These are phyloP conservation scores for Adelosebastes latens DNA, from an alignment of 2,797 vertebrate genomes.

Conservation along the genomic window DNA sequence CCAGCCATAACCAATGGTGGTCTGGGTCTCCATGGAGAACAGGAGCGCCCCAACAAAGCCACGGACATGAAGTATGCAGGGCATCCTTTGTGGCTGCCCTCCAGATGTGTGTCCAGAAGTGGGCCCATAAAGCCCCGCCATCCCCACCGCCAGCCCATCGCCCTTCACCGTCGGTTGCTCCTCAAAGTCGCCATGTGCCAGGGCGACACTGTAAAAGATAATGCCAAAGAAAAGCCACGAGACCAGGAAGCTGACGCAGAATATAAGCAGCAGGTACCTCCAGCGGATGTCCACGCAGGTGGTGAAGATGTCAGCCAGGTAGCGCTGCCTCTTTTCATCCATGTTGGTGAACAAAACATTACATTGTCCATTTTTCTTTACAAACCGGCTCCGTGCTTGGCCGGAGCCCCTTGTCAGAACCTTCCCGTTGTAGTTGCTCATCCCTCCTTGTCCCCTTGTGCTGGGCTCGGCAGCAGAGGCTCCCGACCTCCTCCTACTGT, in stretches of 20 bases:
- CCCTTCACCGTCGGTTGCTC: conserved; percentile 38
- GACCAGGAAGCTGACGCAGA: conserved; percentile 89
- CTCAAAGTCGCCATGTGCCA: conserved; percentile 93
- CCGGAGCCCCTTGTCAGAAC: conserved; percentile 79
- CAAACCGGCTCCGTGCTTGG: conserved; percentile 92
- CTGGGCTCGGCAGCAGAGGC: conserved; percentile 29
- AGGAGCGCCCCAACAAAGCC: conserved; percentile 94
- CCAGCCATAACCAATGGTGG: conserved; percentile 96
- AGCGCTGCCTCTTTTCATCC: conserved; percentile 93
- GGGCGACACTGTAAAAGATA: conserved; percentile 92
- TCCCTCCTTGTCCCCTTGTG: conserved; percentile 44
- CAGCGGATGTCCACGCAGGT: conserved; percentile 97
- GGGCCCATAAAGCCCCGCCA: conserved; percentile 18
- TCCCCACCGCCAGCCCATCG: not conserved
- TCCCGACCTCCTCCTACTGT: conserved; percentile 48
- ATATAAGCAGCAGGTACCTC: conserved; percentile 95
- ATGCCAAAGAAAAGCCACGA: conserved; percentile 96
- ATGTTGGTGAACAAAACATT: conserved; percentile 95
- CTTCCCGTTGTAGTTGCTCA: conserved; percentile 77
- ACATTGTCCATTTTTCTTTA: conserved; percentile 97
- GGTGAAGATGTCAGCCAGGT: conserved; percentile 96
- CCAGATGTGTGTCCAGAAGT: conserved; percentile 38
- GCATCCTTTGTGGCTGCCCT: conserved; percentile 76
- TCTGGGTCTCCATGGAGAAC: conserved; percentile 97
- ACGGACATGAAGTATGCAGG: conserved; percentile 93